phyloP scores from a whole-genome alignment of 1,140 invertebrate genomes.

The Macrocentrus cingulum region DNA sequence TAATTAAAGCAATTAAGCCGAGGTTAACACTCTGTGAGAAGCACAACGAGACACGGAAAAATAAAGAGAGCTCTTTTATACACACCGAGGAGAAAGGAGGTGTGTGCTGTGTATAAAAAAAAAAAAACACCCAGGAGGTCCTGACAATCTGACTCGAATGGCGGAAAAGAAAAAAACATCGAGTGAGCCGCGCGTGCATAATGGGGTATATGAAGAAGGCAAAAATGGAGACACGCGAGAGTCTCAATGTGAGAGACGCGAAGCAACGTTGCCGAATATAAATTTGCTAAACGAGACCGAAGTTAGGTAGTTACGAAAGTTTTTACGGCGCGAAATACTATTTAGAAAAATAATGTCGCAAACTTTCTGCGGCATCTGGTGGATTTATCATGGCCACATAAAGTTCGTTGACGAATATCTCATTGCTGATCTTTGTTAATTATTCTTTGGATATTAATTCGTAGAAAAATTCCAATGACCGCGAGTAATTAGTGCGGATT shows the following conservation, averaged over 20 bases:
- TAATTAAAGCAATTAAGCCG: conserved; percentile 34
- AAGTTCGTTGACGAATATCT: conserved; percentile 26
- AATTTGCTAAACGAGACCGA: conserved; percentile 52
- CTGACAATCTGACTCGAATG: conserved; percentile 14
- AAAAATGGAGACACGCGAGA: conserved; percentile 26
- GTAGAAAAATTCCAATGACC: background rate
- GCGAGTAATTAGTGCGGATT: background rate
- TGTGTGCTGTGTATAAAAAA: conserved; percentile 7
- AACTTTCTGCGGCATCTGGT: conserved; percentile 38
- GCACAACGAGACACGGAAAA: conserved; percentile 23
- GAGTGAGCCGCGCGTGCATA: background rate
- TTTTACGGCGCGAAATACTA: conserved; percentile 53
- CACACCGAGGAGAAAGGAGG: conserved; percentile 13
- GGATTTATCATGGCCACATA: conserved; percentile 44
- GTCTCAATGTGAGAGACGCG: conserved; percentile 6
- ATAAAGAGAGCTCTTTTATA: conserved; percentile 27
- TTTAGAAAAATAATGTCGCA: conserved; percentile 55
- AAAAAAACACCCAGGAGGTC: too few relatives aligned
- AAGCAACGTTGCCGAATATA: conserved; percentile 33
- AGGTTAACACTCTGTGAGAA: conserved; percentile 29
- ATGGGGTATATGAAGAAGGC: conserved; percentile 7
- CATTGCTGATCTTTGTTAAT: conserved; percentile 22
- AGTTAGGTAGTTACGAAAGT: conserved; percentile 52
- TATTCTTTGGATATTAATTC: conserved; percentile 3
- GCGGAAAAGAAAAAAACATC: background rate